These are phyloP conservation scores for Cichlasoma orientale DNA, from an alignment of 2,797 vertebrate genomes.

Conservation along the genomic window DNA sequence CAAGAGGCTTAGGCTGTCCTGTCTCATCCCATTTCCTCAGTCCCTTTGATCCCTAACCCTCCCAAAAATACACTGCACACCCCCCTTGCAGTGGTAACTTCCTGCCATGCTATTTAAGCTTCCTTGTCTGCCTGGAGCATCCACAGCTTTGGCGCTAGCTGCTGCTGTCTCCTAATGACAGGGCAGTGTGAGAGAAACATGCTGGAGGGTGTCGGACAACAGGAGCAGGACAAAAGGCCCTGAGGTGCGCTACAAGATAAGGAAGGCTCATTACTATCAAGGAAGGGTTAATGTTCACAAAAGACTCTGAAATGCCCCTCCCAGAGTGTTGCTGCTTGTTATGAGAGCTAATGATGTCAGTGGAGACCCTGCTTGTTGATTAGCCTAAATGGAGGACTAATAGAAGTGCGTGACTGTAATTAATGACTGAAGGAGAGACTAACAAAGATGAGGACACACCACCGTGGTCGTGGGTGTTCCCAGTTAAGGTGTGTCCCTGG, in stretches of 20 bases:
- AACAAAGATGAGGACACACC: slow-evolving; percentile 52
- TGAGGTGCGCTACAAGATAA: slow-evolving; percentile 54
- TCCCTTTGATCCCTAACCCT: slow-evolving; percentile 69
- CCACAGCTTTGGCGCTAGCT: slow-evolving; percentile 62
- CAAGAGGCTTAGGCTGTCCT: slow-evolving; percentile 69
- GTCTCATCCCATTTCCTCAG: slow-evolving; percentile 75
- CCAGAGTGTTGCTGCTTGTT: slow-evolving; percentile 68
- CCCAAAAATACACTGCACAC: slow-evolving; percentile 65
- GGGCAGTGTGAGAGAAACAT: slow-evolving; percentile 38
- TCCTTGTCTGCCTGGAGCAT: slow-evolving; percentile 70
- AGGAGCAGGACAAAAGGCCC: slow-evolving; percentile 58
- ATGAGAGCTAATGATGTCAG: slow-evolving; percentile 78
- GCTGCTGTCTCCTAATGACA: slow-evolving; percentile 64
- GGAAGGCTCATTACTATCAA: slow-evolving; percentile 59
- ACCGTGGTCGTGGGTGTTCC: slow-evolving; percentile 47
- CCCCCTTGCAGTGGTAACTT: slow-evolving; percentile 63
- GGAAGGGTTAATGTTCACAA: slow-evolving; percentile 72
- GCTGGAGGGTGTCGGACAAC: slow-evolving; percentile 55
- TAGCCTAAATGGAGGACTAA: slow-evolving; percentile 76
- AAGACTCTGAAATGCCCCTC: slow-evolving; percentile 55
- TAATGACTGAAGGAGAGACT: slow-evolving; percentile 72
- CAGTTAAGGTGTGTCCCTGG: slow-evolving; percentile 53
- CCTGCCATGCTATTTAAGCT: slow-evolving; percentile 72
- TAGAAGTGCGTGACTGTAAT: slow-evolving; percentile 72
- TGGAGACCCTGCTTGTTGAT: slow-evolving; percentile 76